Evolutionary conservation across 2,888 invertebrate species (phyloP), one percentile per base, ranked within the genome.

Genomic region (Chymomyza fuscimana): DNA sequence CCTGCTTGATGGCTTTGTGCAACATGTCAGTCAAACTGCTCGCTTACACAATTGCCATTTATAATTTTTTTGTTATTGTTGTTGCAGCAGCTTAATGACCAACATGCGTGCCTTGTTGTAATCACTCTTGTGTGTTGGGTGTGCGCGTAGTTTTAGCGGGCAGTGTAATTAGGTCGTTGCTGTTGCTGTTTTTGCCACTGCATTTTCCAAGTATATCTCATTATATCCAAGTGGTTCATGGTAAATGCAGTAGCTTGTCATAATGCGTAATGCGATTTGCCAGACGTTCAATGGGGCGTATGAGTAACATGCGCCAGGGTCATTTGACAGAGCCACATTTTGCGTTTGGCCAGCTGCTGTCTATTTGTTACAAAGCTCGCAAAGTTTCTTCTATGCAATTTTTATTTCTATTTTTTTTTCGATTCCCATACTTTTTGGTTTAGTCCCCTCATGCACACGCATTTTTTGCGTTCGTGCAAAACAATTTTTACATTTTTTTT

Each of bases 181-280:
- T 62, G 70, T 50, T 65, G 29, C 4, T 25, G 59, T 59, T 29
- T 32, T 25, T 56, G 16, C 25, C 25, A 25, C n/a, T 56, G 56
- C 56, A 56, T 29, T 59, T 29, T 40, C n/a, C 19, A 40, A 19
- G 46, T 40, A 40, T 62, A 19, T 10, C 29, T 40, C 32, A 62
- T 40, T 50, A 62, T 4, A 32, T 32, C 40, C 36, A 62, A 62
- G 61, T 54, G 54, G 54, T 54, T 54, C 54, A 22, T 19, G 16
- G 54, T 16, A n/a, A 15, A 54, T 54, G 54, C 54, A 22, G 40
- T 12, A 46, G 40, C 40, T 7, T 54, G 54, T 52, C 60, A 36
- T 63, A 22, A 56, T 70, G 68, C 69, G 68, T 78, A 87, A 82
- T 85, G 74, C 74, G 74, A 79, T 87, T 81, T 72, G 16, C 54